A percentile compares a stretch with the other conserved stretches of the same genome.
Evolutionary conservation across 2,797 vertebrate genomes (phyloP).

Genomic region (Sebastes hubbsi): DNA sequence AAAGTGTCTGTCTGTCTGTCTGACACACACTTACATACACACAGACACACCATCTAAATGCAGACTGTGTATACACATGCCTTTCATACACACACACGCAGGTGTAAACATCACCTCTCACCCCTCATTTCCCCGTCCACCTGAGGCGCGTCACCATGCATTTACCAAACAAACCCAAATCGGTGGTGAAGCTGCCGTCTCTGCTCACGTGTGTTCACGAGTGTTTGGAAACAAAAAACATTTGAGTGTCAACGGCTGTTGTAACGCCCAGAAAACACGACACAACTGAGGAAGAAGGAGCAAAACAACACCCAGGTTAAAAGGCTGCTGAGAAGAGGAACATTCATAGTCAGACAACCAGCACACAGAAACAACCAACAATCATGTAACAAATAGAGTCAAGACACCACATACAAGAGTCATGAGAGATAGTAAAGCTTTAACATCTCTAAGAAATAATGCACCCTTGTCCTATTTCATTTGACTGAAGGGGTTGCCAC

Average conservation of each 20-base stretch:
- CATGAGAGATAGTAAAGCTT: no score
- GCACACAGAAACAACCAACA: not conserved
- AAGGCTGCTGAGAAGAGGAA: not conserved
- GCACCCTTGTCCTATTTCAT: accelerated
- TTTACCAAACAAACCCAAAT: constrained; percentile 22
- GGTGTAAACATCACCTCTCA: constrained; percentile 43
- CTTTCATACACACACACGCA: not conserved
- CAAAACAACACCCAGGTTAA: not conserved
- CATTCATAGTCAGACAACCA: not conserved
- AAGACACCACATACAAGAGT: not conserved
- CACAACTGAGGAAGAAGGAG: not conserved
- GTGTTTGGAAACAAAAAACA: constrained; percentile 21
- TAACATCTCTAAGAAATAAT: no score
- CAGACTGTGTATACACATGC: not conserved
- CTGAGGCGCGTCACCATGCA: constrained; percentile 25
- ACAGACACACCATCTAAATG: not conserved
- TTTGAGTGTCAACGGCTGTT: not conserved
- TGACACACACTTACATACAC: not conserved
- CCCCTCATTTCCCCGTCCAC: constrained; percentile 24
- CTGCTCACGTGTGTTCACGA: not conserved
- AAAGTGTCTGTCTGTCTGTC: constrained; percentile 4
- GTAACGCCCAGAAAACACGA: not conserved
- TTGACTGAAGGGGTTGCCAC: no score
- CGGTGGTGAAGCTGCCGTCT: not conserved
- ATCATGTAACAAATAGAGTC: not conserved